A percentile compares a stretch with the other conserved stretches of the same genome.
These are phyloP conservation scores for Cladopsammia gracilis DNA, from an alignment of 64 coral and sea anemone species.

Conservation along the genomic window DNA sequence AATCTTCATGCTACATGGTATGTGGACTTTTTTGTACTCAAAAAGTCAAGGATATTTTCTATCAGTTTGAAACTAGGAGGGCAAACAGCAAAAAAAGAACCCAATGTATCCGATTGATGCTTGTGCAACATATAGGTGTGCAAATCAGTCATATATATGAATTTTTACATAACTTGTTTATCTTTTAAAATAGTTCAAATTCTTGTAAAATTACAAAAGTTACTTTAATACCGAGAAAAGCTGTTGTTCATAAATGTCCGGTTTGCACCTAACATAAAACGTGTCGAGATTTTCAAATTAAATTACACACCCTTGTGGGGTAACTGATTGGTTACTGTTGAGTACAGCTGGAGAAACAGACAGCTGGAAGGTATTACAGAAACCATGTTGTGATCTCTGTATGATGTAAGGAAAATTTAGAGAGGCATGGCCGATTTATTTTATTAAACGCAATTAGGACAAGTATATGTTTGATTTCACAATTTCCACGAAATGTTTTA, in stretches of 20 bases:
- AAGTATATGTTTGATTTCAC: background rate
- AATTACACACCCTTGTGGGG: conserved; percentile 9
- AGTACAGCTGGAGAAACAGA: background rate
- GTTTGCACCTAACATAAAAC: background rate
- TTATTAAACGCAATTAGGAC: background rate
- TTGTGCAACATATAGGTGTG: too few relatives aligned
- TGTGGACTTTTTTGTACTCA: too few relatives aligned
- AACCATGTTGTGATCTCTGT: conserved; percentile 15
- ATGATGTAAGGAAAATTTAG: background rate
- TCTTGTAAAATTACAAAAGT: too few relatives aligned
- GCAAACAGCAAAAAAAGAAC: background rate
- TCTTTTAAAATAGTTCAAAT: background rate
- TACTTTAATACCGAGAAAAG: too few relatives aligned
- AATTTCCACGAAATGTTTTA: too few relatives aligned
- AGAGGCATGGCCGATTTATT: background rate
- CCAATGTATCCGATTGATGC: background rate
- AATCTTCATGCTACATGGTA: too few relatives aligned
- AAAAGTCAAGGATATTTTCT: too few relatives aligned
- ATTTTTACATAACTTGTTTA: background rate
- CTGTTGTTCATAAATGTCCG: too few relatives aligned
- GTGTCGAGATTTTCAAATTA: background rate
- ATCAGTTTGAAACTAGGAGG: too few relatives aligned
- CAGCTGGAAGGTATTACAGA: background rate
- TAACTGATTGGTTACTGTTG: background rate
- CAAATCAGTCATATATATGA: too few relatives aligned